Evolutionary conservation across 2,888 invertebrate genomes (phyloP).

Genomic region (Eristalinus aeneus): DNA sequence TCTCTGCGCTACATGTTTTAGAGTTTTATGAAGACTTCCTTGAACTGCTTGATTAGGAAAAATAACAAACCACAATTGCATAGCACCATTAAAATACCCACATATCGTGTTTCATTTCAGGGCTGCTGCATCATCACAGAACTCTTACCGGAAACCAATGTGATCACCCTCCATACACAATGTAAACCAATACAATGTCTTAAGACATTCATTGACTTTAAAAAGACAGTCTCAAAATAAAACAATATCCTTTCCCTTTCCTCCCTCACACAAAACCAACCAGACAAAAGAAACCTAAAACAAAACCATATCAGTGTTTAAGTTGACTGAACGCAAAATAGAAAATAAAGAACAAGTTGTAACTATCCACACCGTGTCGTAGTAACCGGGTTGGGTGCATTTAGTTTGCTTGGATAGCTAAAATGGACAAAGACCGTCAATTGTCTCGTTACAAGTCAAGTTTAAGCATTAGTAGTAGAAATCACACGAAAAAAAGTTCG

Average conservation of each 20-base stretch:
- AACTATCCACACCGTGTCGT: neutral
- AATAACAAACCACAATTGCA: neutral
- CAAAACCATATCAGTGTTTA: neutral
- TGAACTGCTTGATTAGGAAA: neutral
- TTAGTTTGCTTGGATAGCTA: neutral
- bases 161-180: neutral
- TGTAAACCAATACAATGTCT: neutral
- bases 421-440: slow-evolving; percentile 65
- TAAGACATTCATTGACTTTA: neutral
- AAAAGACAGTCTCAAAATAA: neutral
- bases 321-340: neutral
- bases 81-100: neutral
- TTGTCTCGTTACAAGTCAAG: slow-evolving; percentile 56
- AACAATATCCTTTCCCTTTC: neutral
- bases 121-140: neutral
- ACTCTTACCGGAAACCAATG: neutral
- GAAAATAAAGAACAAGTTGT: neutral
- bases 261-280: neutral
- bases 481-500: slow-evolving; percentile 68
- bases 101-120: neutral
- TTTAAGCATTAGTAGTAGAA: slow-evolving; percentile 50
- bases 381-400: neutral
- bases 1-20: too few relatives aligned
- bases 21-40: too few relatives aligned
- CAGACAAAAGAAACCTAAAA: neutral